These are phyloP conservation scores for Drosophila paramelanica DNA, from an alignment of 2,888 invertebrate species.

Conservation along the genomic window DNA sequence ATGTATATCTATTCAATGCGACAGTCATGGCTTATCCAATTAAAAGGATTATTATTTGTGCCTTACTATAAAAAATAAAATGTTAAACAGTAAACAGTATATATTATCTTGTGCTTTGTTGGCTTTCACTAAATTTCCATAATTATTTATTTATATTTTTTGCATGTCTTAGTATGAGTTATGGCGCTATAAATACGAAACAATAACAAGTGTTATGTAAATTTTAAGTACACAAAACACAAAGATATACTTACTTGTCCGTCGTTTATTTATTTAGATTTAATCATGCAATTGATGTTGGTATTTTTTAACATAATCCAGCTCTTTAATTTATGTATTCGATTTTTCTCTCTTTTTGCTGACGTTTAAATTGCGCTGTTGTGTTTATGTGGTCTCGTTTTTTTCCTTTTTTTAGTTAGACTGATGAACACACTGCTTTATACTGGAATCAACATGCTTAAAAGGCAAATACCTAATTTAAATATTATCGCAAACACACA, in stretches of 20 bases:
- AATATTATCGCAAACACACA: conserved; percentile 8
- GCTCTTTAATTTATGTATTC: background rate
- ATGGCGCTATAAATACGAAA: background rate
- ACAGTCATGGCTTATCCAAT: background rate
- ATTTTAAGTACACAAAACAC: background rate
- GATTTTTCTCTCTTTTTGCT: conserved; percentile 7
- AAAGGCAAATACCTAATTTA: conserved; percentile 8
- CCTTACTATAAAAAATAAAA: too few species aligned
- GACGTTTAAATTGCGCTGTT: background rate
- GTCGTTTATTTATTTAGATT: conserved; percentile 9
- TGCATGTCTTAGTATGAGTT: background rate
- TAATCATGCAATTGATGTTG: conserved; percentile 19
- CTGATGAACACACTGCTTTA: conserved; percentile 6
- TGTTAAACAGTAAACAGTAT: background rate
- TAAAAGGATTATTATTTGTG: too few species aligned
- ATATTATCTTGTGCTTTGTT: background rate
- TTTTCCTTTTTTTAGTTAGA: background rate
- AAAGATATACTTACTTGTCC: conserved; percentile 36
- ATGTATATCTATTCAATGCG: background rate
- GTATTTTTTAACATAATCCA: background rate
- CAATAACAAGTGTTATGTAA: background rate
- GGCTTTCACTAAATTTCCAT: background rate
- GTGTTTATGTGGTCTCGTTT: background rate
- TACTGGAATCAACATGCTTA: conserved; percentile 4
- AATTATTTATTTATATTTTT: too few species aligned